Evolutionary conservation across 2,888 invertebrate species (phyloP), one percentile per base, ranked within the genome.

Genomic region (Tetanocera ferruginea): DNA sequence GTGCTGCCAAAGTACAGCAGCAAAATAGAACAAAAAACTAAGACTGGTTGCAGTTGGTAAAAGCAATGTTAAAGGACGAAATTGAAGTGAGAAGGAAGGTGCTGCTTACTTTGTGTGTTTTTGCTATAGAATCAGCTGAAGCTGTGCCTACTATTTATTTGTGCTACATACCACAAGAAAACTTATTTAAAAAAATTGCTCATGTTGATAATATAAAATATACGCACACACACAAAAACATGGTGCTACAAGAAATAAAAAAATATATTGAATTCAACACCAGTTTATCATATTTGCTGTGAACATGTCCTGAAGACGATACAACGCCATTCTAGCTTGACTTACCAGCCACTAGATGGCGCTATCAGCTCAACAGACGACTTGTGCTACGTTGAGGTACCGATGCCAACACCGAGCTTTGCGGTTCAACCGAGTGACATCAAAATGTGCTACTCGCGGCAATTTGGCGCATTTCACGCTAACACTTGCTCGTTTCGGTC

Each of bases 371-470:
- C 0, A 11, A 23, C 6, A 37, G 37, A 67, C 19, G 66, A 19
- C 19, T 43, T 43, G 19, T 49, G 11, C 17, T 43, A 19, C n/a
- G 9, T 43, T 66, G 2, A 2, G 23, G 49, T 9, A 43, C 2
- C 67, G 5, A 3, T 43, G 11, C 67, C 49, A 67, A 11, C 23
- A 23, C 52, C 52, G 25, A 9, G 31, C 55, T 17, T 31, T 71
- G 52, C 19, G 52, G 25, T 31, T 31, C 55, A 28, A 14, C 60
- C 23, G 14, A 28, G 31, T 55, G 34, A 19, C 52, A 28, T 52
- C 31, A 52, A 71, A 71, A 51, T 28, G 49, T n/a, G 43, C 67
- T 67, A 14, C 67, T 67, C 43, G 67, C 67, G 70, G 55, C n/a
- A 52, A n/a, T 71, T 52, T 28, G 55, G 52, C 28, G 19, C 51